Conservation (phyloP, 2,888 invertebrate genomes). For the Oscheius sp. region DNA sequence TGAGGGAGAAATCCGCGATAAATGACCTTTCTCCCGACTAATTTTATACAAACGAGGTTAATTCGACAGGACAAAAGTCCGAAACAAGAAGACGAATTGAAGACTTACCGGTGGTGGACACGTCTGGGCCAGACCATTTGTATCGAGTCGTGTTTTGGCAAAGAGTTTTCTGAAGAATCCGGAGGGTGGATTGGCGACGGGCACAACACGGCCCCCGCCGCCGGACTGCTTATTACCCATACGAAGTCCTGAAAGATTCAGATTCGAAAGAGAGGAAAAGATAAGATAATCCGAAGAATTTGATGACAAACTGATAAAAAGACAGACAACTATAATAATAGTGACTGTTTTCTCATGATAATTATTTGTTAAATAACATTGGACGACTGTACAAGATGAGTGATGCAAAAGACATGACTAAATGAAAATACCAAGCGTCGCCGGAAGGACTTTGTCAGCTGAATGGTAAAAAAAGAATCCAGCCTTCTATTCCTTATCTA, state of each 20-base stretch:
- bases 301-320: neutral
- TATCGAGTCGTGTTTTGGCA: slow-evolving; percentile 63
- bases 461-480: too few relatives aligned
- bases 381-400: too few relatives aligned
- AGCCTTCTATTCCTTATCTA: too few relatives aligned
- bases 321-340: neutral
- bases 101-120: slow-evolving; percentile 62
- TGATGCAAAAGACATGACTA: too few relatives aligned
- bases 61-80: neutral
- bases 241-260: neutral
- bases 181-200: slow-evolving; percentile 37
- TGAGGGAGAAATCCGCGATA: too few relatives aligned
- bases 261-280: neutral
- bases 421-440: too few relatives aligned
- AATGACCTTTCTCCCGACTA: too few relatives aligned
- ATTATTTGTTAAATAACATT: too few relatives aligned
- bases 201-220: slow-evolving; percentile 26
- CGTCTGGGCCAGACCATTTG: slow-evolving; percentile 59
- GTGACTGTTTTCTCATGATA: neutral
- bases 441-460: too few relatives aligned
- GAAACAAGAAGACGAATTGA: slow-evolving; percentile 11
- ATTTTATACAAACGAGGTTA: too few relatives aligned
- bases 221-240: slow-evolving; percentile 45
- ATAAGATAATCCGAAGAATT: neutral
- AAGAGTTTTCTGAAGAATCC: slow-evolving; percentile 59